These are phyloP conservation scores for Podarcis siculus DNA, from an alignment of 2,797 vertebrate genomes.

Conservation along the genomic window DNA sequence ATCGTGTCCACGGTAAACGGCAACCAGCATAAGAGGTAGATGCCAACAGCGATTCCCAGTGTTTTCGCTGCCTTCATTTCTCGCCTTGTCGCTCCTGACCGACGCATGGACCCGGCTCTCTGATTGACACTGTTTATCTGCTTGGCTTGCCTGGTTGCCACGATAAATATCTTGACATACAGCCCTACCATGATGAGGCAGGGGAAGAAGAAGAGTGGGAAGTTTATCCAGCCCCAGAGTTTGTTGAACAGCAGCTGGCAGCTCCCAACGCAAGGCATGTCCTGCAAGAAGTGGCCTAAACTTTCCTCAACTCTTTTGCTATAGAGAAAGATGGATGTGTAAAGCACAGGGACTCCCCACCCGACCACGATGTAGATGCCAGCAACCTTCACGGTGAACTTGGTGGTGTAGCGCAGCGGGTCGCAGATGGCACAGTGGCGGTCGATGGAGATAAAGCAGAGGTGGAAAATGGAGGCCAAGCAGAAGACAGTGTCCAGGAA, in stretches of 20 bases:
- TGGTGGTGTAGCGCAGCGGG: constrained; percentile 65
- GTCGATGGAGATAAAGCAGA: constrained; percentile 77
- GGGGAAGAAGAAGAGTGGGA: constrained; percentile 69
- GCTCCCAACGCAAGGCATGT: constrained; percentile 59
- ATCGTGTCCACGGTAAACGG: constrained; percentile 63
- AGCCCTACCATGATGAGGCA: constrained; percentile 64
- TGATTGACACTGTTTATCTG: constrained; percentile 54
- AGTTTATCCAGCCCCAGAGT: constrained; percentile 72
- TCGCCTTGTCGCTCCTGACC: constrained; percentile 33
- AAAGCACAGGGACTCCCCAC: constrained; percentile 61
- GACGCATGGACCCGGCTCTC: neutral
- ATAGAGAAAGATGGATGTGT: constrained; percentile 67
- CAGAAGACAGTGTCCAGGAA: constrained; percentile 76
- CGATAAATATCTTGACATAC: constrained; percentile 69
- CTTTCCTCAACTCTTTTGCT: constrained; percentile 32
- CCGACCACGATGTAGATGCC: constrained; percentile 56
- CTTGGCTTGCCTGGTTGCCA: constrained; percentile 67
- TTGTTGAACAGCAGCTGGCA: constrained; percentile 73
- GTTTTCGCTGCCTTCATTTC: constrained; percentile 72
- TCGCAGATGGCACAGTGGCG: constrained; percentile 70
- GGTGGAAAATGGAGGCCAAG: constrained; percentile 75
- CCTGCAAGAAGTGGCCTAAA: constrained; percentile 52
- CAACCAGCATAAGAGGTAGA: constrained; percentile 69
- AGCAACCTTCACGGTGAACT: constrained; percentile 57
- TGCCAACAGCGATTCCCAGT: constrained; percentile 60